Base-by-base conservation (phyloP, 1,140 invertebrate species). In the Teleopsis dalmanni region DNA sequence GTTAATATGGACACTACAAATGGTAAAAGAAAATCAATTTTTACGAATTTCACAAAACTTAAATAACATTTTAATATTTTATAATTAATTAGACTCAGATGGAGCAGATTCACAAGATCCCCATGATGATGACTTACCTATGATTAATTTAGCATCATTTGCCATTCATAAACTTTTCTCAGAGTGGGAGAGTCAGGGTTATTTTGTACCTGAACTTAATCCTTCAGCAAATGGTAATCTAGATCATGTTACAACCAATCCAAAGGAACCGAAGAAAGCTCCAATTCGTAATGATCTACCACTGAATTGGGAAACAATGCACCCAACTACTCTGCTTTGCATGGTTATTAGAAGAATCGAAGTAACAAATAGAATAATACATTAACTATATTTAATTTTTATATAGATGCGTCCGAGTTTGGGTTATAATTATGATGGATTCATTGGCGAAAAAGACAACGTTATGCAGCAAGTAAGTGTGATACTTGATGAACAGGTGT, bases 141-240 rank as follows among this genome's bases (percentile, higher is more conserved):
- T 85, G 83, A 78, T 83, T 50, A 83, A 83, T 62, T 71, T 86
- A 53, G 83, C 83, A 2, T 83, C 81, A 44, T 87, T 83, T 72
- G 84, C 84, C 53, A 72, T 87, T 10, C 82, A 84, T 63, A 86
- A 85, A 68, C 70, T 87, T 23, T 86, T 87, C 65, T 65, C 78
- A 3, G 83, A 86, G 63, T 87, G 84, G 84, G 82, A 85, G 63
- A 78, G 75, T 51, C 80, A 83, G 51, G 83, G 83, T 2, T 81
- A 76, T 54, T 74, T 78, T 45, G 78, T 84, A 29, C 82, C 82
- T 25, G 65, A 71, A 35, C 57, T 70, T 55, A n/a, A n/a, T n/a
- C n/a, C n/a, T n/a, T n/a, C n/a, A n/a, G n/a, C n/a, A n/a, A 21
- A 9, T 47, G 21, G 40, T 37, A 55, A 49, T 41, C 42, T 53